These are phyloP conservation scores for Escarpia spicata DNA, from an alignment of 2,888 invertebrate genomes.

Conservation along the genomic window DNA sequence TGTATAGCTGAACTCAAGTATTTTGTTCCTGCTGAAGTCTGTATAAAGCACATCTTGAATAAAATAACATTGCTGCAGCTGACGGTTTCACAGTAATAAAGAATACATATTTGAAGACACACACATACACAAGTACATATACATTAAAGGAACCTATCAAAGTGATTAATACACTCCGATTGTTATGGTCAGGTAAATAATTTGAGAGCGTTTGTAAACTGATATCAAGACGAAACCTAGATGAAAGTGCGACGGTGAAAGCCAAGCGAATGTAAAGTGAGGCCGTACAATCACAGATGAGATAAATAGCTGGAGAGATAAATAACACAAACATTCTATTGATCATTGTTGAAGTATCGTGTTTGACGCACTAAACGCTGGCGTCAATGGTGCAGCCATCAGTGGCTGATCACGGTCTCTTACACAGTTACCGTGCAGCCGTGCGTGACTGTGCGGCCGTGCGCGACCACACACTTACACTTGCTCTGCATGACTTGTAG, in stretches of 20 bases:
- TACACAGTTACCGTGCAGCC: neutral
- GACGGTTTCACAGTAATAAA: neutral
- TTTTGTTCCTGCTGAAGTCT: too few relatives aligned
- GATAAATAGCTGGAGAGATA: neutral
- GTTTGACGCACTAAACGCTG: neutral
- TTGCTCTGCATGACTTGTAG: neutral
- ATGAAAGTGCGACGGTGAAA: neutral
- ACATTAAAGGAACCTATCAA: neutral
- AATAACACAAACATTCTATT: conserved; percentile 16
- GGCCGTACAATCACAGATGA: neutral
- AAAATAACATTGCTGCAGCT: neutral
- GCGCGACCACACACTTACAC: neutral
- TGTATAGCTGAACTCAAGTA: neutral
- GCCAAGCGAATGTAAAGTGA: neutral
- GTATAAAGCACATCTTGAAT: too few relatives aligned
- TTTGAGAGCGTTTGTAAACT: neutral
- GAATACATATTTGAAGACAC: neutral
- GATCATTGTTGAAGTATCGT: conserved; percentile 9
- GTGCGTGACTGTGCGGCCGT: neutral
- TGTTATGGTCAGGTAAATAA: neutral
- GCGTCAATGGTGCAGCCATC: neutral
- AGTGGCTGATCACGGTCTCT: neutral
- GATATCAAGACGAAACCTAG: neutral
- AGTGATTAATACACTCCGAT: neutral
- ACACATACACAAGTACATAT: neutral